A percentile compares a stretch with the other conserved stretches of the same genome.
phyloP scores from a whole-genome alignment of 2,113 vertebrate genomes.

The Pholis gunnellus region DNA sequence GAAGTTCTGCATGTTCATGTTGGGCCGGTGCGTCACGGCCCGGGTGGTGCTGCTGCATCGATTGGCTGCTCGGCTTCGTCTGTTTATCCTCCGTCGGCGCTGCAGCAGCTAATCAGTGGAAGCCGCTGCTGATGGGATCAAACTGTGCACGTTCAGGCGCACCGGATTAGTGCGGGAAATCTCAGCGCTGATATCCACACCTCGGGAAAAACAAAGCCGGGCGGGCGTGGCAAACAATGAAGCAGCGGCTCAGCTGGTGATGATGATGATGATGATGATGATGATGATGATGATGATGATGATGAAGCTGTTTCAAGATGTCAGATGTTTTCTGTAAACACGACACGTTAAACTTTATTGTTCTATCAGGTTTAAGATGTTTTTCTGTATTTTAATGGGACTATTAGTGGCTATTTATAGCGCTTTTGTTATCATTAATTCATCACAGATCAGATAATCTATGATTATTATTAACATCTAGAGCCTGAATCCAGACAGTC shows the following conservation, averaged over 20 bases:
- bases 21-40: too few species aligned
- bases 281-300: background rate
- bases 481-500: background rate
- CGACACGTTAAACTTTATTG: background rate
- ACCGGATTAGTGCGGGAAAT: conserved; percentile 44
- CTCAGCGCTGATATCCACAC: conserved; percentile 28
- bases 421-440: too few species aligned
- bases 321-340: background rate
- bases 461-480: background rate
- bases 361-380: background rate
- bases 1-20: too few species aligned
- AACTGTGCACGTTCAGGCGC: conserved; percentile 41
- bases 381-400: background rate
- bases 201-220: background rate
- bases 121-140: conserved; percentile 48
- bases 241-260: background rate
- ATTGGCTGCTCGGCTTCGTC: too few species aligned
- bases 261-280: background rate
- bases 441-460: background rate
- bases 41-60: too few species aligned
- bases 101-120: conserved; percentile 27
- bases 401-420: background rate
- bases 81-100: too few species aligned
- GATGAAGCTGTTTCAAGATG: background rate
- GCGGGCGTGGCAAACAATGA: background rate